Base-by-base conservation (phyloP, 2,113 vertebrate species). In the Cnemophilus loriae region DNA sequence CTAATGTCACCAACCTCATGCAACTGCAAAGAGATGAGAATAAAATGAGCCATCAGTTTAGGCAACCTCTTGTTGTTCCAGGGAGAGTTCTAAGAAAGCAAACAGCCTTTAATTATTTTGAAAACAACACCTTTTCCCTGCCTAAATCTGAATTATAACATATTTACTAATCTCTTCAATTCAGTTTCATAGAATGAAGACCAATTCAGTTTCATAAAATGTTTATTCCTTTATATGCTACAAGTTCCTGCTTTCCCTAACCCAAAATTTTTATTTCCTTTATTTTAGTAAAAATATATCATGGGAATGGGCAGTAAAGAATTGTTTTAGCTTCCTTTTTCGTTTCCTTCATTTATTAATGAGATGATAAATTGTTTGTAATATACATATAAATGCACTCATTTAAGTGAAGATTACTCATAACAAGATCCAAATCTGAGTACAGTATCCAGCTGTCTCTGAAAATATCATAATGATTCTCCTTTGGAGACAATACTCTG, bases 261-360 rank as follows among this genome's bases (percentile, higher is more conserved):
- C 0, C 7, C 21, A 93, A 84, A 75, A 19, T 7, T 39, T 77
- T 23, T 41, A 47, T 67, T 91, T 67, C 30, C 21, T 63, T 44
- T 69, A 52, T 59, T 79, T 77, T 61, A 59, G 64, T 78, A 53
- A 76, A 87, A 90, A 85, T 61, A 32, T 47, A 21, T 41, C 78
- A 74, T 20, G 21, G 32, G 23, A 95, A 68, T 57, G 21, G 49
- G 37, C 32, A 92, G 32, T 41, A 63, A 84, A 70, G 82, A 96
- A 74, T 77, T 91, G 15, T 17, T 87, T 60, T 63, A 81, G 1
- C 44, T 97, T 89, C 63, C 91, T 71, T 77, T 93, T 24, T 44
- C 95, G 73, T 64, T 87, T 94, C 27, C 68, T 86, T 88, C 71
- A 94, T 46, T 77, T 90, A 96, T 94, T 94, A 91, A 67, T 87